Evolutionary conservation across 1,140 invertebrate species (phyloP).

Genomic region (Penaeus chinensis): DNA sequence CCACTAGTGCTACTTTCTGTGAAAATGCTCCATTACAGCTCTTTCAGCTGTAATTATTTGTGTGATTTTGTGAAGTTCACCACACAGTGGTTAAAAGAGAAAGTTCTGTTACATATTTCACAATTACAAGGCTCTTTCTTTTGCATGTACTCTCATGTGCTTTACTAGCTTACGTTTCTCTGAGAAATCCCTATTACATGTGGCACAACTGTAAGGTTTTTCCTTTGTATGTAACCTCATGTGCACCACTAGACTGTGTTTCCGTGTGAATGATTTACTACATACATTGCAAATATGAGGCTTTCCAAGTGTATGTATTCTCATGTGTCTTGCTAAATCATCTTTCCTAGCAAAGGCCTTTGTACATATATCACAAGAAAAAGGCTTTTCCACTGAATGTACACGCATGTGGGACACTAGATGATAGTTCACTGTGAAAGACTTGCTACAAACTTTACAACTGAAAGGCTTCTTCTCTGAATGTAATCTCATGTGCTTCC

Average conservation of each 20-base stretch:
- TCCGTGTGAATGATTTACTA: slow-evolving; percentile 17
- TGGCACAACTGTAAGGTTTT: not conserved
- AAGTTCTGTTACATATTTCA: too few relatives aligned
- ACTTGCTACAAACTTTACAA: slow-evolving; percentile 1
- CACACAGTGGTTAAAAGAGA: too few relatives aligned
- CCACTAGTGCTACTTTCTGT: too few relatives aligned
- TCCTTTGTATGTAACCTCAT: not conserved
- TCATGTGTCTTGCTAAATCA: not conserved
- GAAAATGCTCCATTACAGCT: too few relatives aligned
- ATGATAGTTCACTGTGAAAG: not conserved
- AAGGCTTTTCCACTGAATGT: not conserved
- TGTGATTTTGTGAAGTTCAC: too few relatives aligned
- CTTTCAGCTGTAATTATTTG: too few relatives aligned
- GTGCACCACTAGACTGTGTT: not conserved
- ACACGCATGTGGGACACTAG: not conserved
- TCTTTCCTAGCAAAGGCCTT: not conserved
- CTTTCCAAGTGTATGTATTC: not conserved
- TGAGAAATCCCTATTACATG: too few relatives aligned
- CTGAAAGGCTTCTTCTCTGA: not conserved
- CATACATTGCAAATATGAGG: not conserved
- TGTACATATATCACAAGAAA: not conserved
- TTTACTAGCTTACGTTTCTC: too few relatives aligned
- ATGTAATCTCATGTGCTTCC: slow-evolving; percentile 12
- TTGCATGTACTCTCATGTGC: too few relatives aligned
- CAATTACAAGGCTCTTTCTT: too few relatives aligned